phyloP scores from a whole-genome alignment of 2,888 invertebrate genomes.

The Dendrolimus houi region DNA sequence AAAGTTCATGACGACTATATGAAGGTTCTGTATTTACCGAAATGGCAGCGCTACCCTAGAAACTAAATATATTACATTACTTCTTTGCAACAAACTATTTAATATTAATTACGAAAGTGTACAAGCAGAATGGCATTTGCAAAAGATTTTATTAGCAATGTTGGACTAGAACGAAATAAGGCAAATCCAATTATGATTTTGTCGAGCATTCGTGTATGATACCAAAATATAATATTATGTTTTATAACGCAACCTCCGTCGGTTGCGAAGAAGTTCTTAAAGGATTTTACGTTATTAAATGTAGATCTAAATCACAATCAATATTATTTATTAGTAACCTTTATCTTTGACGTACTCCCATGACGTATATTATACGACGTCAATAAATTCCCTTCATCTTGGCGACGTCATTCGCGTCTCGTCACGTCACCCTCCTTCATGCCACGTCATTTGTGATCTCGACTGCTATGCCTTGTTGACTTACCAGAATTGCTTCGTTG shows the following conservation, averaged over 20 bases:
- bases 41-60: no score
- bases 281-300: no score
- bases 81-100: not conserved
- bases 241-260: conserved; percentile 16
- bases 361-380: conserved; percentile 29
- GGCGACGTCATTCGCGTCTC: conserved; percentile 34
- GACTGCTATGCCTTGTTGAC: conserved; percentile 47
- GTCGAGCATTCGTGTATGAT: conserved; percentile 19
- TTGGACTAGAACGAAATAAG: conserved; percentile 18
- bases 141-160: conserved; percentile 18
- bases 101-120: conserved; percentile 12
- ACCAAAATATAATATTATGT: conserved; percentile 26
- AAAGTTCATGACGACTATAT: no score
- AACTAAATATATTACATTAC: not conserved
- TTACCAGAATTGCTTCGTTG: conserved; percentile 47
- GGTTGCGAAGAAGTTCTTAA: no score
- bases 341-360: conserved; percentile 14
- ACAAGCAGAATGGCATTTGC: conserved; percentile 12
- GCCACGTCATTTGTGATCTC: conserved; percentile 34
- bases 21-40: no score
- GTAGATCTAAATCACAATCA: no score
- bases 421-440: conserved; percentile 34
- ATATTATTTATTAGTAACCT: no score
- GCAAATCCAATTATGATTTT: conserved; percentile 26
- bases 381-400: conserved; percentile 43